phyloP scores from a whole-genome alignment of 2,888 invertebrate genomes.

The Cenopis cana region DNA sequence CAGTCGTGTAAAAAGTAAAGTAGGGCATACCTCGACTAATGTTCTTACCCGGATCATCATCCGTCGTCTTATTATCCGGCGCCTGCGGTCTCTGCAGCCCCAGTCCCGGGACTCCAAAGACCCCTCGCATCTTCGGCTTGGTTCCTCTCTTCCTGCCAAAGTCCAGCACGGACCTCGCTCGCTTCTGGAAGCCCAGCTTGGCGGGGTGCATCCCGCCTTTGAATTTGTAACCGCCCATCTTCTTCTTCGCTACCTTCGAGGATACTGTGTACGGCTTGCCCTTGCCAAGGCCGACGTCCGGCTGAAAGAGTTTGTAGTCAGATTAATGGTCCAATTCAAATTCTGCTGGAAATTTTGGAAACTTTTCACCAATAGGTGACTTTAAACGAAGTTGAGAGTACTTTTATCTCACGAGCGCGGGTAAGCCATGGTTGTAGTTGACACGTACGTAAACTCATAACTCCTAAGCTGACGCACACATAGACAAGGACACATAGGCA shows the following conservation, averaged over 20 bases:
- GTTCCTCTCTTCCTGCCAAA: constrained; percentile 93
- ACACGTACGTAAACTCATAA: too few relatives aligned
- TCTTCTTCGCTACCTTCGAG: constrained; percentile 91
- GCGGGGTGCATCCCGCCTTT: constrained; percentile 87
- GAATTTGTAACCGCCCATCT: constrained; percentile 88
- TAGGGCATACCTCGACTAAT: too few relatives aligned
- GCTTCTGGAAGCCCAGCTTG: constrained; percentile 90
- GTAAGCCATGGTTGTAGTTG: too few relatives aligned
- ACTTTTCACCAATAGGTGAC: too few relatives aligned
- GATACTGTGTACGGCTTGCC: constrained; percentile 91
- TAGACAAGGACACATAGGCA: too few relatives aligned
- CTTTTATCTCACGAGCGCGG: too few relatives aligned
- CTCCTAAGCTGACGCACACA: too few relatives aligned
- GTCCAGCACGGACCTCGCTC: constrained; percentile 88
- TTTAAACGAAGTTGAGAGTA: too few relatives aligned
- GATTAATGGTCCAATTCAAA: too few relatives aligned
- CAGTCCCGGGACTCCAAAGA: constrained; percentile 92
- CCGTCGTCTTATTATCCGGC: constrained; percentile 80
- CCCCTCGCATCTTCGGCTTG: constrained; percentile 94
- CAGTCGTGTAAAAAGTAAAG: too few relatives aligned
- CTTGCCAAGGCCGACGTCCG: constrained; percentile 89
- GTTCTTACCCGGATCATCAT: constrained; percentile 78
- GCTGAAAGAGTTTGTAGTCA: constrained; percentile 53
- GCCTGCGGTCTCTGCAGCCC: constrained; percentile 89
- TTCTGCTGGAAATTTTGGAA: too few relatives aligned